Evolutionary conservation across 2,888 invertebrate species (phyloP).

Genomic region (Caenorhabditis imperialis): DNA sequence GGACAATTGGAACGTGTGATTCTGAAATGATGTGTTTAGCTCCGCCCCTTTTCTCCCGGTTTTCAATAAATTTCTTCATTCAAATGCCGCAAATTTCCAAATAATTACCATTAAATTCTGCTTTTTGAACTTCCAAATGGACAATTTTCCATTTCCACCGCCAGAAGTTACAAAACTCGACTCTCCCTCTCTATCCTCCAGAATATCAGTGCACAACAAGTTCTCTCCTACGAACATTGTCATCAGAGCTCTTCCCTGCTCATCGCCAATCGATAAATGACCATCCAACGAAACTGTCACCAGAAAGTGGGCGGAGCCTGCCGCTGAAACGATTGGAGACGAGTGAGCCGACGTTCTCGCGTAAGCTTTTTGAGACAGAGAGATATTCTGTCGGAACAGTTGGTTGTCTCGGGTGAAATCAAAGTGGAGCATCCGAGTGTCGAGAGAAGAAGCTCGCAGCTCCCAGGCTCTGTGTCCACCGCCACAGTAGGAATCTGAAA

Average conservation of each 20-base stretch:
- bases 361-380: neutral
- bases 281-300: slow-evolving; percentile 39
- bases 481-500: slow-evolving; percentile 41
- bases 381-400: slow-evolving; percentile 15
- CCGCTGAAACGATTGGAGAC: slow-evolving; percentile 22
- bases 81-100: too few species aligned
- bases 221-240: slow-evolving; percentile 39
- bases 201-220: slow-evolving; percentile 21
- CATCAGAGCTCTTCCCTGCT: neutral
- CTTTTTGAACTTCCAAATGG: slow-evolving; percentile 1
- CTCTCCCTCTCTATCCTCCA: neutral
- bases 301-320: slow-evolving; percentile 20
- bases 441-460: neutral
- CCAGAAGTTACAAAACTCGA: slow-evolving; percentile 5
- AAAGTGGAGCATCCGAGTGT: slow-evolving; percentile 6
- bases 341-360: slow-evolving; percentile 16
- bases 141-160: slow-evolving; percentile 29
- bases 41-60: neutral
- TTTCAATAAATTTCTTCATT: too few species aligned
- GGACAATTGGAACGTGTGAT: slow-evolving; percentile 4
- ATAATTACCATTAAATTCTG: neutral
- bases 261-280: slow-evolving; percentile 11
- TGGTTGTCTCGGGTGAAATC: slow-evolving; percentile 17
- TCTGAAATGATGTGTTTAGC: neutral
- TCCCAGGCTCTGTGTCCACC: slow-evolving; percentile 48